Evolutionary conservation across 1,140 invertebrate genomes (phyloP).

Genomic region (Bombus polaris): DNA sequence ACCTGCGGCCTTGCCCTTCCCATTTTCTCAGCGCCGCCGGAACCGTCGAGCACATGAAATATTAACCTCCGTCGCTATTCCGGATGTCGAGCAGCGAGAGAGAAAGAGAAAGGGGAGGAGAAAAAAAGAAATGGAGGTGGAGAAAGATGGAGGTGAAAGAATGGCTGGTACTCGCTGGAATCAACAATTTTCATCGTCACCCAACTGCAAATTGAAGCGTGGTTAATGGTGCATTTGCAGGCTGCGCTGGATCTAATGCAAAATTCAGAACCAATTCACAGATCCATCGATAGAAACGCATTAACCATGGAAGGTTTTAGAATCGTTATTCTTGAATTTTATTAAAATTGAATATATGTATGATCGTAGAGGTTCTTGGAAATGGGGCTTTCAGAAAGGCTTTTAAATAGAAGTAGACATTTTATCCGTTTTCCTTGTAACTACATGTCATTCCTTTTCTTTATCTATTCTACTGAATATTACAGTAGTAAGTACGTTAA

Average conservation of each 20-base stretch:
- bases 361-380: background rate
- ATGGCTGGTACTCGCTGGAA: slow-evolving; percentile 36
- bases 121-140: background rate
- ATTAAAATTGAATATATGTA: background rate
- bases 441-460: background rate
- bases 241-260: background rate
- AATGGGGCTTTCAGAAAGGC: background rate
- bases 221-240: background rate
- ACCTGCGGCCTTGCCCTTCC: slow-evolving; percentile 68
- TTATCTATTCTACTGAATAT: background rate
- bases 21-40: slow-evolving; percentile 74
- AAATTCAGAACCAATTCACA: background rate
- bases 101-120: slow-evolving; percentile 12
- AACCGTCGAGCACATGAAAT: slow-evolving; percentile 73
- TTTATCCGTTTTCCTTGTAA: background rate
- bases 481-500: background rate
- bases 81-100: slow-evolving; percentile 58
- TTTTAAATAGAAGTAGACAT: background rate
- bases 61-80: slow-evolving; percentile 69
- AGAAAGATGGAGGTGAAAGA: slow-evolving; percentile 28
- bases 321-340: background rate
- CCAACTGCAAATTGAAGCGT: background rate
- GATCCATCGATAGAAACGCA: background rate
- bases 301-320: background rate
- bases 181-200: slow-evolving; percentile 50